phyloP scores from a whole-genome alignment of 2,113 vertebrate genomes.

The Tinamus guttatus region DNA sequence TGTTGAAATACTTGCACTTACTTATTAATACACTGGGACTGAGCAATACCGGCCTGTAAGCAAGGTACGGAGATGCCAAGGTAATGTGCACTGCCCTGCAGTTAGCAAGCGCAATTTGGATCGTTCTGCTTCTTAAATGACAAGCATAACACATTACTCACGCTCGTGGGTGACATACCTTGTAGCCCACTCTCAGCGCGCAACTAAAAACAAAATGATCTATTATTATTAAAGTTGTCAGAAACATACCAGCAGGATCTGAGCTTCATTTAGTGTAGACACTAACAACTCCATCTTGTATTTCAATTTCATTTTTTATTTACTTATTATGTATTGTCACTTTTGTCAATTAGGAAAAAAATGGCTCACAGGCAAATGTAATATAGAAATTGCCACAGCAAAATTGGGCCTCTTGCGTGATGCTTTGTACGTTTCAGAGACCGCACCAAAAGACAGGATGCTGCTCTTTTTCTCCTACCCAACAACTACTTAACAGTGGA shows the following conservation, averaged over 20 bases:
- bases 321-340: constrained; percentile 40
- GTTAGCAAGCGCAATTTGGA: constrained; percentile 79
- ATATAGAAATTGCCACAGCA: not conserved
- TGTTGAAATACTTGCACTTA: constrained; percentile 82
- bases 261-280: constrained; percentile 6
- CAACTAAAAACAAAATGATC: constrained; percentile 67
- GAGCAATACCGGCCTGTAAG: constrained; percentile 76
- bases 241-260: constrained; percentile 28
- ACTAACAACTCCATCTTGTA: constrained; percentile 16
- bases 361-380: not conserved
- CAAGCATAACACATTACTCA: constrained; percentile 63
- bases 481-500: not conserved
- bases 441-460: not conserved
- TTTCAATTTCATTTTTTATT: constrained; percentile 51
- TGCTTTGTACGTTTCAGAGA: not conserved
- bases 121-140: constrained; percentile 75
- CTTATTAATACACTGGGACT: constrained; percentile 82
- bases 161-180: constrained; percentile 69
- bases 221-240: constrained; percentile 47
- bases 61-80: constrained; percentile 66
- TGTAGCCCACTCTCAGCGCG: constrained; percentile 55
- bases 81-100: constrained; percentile 70
- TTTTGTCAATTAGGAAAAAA: constrained; percentile 50
- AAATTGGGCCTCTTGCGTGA: not conserved
- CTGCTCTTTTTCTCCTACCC: not conserved